These are phyloP conservation scores for Oceanodroma leucorhoa DNA, from an alignment of 2,797 vertebrate species.

Conservation along the genomic window DNA sequence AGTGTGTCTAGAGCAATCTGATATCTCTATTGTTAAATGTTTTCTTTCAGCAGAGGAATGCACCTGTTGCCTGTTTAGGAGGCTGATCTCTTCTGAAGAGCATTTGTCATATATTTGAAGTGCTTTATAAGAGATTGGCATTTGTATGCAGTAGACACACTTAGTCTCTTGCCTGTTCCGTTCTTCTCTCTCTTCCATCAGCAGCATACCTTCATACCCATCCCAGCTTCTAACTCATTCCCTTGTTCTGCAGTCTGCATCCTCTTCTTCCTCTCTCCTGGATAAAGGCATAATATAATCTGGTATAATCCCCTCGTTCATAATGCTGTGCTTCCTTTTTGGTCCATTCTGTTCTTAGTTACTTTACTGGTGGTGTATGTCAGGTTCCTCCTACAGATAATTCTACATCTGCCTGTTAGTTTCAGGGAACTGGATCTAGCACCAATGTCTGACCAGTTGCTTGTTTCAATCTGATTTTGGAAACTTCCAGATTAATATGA, in stretches of 20 bases:
- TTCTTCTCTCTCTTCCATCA: neutral
- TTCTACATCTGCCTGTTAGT: neutral
- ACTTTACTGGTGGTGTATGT: neutral
- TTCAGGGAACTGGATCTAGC: neutral
- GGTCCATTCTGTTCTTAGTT: neutral
- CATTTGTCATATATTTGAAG: neutral
- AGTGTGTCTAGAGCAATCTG: neutral
- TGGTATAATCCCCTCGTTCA: rapidly evolving
- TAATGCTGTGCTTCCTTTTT: neutral
- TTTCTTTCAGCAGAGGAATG: neutral
- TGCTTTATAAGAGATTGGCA: neutral
- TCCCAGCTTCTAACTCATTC: neutral
- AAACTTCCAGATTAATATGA: neutral
- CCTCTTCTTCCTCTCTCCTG: neutral
- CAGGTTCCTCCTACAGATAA: neutral
- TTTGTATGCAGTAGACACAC: neutral
- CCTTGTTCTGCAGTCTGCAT: neutral
- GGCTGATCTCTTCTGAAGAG: neutral
- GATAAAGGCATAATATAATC: neutral
- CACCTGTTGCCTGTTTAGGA: neutral
- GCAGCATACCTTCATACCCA: neutral
- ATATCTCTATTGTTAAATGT: neutral
- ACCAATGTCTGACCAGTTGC: neutral
- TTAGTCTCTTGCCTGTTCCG: neutral
- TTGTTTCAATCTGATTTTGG: neutral